Evolutionary conservation across 2,888 invertebrate species (phyloP).

Genomic region (Bombylius discolor): DNA sequence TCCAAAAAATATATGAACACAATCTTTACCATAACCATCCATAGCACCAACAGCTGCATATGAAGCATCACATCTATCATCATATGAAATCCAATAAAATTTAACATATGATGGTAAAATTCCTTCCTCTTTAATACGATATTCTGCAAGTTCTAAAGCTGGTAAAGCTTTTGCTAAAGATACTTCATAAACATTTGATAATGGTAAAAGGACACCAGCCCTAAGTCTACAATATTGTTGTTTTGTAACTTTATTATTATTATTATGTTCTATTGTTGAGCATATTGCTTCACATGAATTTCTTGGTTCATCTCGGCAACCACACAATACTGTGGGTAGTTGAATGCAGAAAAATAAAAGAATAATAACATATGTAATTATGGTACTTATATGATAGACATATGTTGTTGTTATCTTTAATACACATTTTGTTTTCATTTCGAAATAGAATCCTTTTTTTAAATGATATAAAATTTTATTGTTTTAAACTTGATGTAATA

Average conservation of each 20-base stretch:
- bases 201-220: constrained; percentile 52
- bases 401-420: no score
- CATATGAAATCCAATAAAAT: constrained; percentile 48
- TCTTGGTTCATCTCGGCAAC: constrained; percentile 14
- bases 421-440: no score
- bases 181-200: constrained; percentile 42
- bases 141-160: constrained; percentile 48
- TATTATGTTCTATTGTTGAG: background rate
- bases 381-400: no score
- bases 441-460: no score
- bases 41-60: constrained; percentile 59
- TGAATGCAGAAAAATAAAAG: no score
- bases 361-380: no score
- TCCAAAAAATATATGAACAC: constrained; percentile 67
- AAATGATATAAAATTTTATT: no score
- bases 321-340: constrained; percentile 2
- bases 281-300: constrained; percentile 16
- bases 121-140: constrained; percentile 39
- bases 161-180: constrained; percentile 48
- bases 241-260: background rate
- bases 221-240: constrained; percentile 44
- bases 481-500: no score
- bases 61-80: constrained; percentile 62
- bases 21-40: constrained; percentile 54
- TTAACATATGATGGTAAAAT: constrained; percentile 46